Evolutionary conservation across 2,888 invertebrate species (phyloP).

Genomic region (Perithous albicinctus): DNA sequence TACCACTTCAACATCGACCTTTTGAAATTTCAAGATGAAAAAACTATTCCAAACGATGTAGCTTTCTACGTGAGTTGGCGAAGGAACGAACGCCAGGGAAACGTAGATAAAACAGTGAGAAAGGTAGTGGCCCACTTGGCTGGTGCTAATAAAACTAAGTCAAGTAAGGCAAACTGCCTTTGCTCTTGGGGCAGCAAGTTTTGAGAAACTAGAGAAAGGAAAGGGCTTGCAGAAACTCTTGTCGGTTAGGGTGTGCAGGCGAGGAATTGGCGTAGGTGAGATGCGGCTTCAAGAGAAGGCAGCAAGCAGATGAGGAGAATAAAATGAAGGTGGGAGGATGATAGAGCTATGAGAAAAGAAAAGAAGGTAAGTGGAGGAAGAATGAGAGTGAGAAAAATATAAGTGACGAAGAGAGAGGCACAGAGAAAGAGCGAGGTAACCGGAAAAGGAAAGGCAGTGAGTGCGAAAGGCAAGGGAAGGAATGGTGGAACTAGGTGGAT

Average conservation of each 20-base stretch:
- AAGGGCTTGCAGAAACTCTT: background rate
- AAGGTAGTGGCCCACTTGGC: slow-evolving; percentile 35
- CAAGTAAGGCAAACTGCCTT: slow-evolving; percentile 28
- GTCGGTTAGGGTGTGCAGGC: slow-evolving; percentile 3
- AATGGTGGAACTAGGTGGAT: slow-evolving; percentile 32
- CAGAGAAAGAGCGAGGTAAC: slow-evolving; percentile 31
- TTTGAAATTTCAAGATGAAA: background rate
- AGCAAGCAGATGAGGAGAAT: slow-evolving; percentile 41
- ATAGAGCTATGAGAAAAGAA: slow-evolving; percentile 14
- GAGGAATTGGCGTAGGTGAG: slow-evolving; percentile 16
- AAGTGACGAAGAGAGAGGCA: slow-evolving; percentile 29
- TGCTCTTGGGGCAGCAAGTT: slow-evolving; percentile 21
- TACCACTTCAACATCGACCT: background rate
- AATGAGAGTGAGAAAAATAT: slow-evolving; percentile 22
- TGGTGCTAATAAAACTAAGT: slow-evolving; percentile 42
- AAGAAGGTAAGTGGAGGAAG: background rate
- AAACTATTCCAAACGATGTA: background rate
- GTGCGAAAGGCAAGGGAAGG: slow-evolving; percentile 33
- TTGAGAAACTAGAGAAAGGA: slow-evolving; percentile 21
- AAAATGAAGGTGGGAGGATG: slow-evolving; percentile 29
- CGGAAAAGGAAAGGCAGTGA: slow-evolving; percentile 1
- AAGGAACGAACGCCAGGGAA: background rate
- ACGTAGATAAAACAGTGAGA: slow-evolving; percentile 17
- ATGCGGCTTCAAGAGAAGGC: background rate
- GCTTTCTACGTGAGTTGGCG: background rate